Base-by-base conservation (phyloP, 2,888 invertebrate species). In the Cephus sareptanus region DNA sequence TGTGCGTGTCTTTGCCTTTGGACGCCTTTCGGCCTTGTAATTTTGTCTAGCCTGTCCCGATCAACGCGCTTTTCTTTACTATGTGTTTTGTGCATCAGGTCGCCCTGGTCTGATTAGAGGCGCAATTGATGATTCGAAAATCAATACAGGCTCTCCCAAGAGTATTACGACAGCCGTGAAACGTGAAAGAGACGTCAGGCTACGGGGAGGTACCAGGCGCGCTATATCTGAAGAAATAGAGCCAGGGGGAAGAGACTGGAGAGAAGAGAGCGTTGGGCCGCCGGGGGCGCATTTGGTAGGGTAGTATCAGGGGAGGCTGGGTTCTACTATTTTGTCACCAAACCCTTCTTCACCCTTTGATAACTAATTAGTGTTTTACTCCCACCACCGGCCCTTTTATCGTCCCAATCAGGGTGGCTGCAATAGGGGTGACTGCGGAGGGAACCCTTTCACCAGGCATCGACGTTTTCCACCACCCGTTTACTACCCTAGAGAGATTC, bases 331-430 rank as follows among this genome's bases (percentile, higher is more conserved):
- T 91, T 92, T 90, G 89, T 90, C 90, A 90, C 90, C 90, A 89
- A 90, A 89, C 91, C 91, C 90, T 89, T 89, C 88, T 87, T 87
- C 91, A 92, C 91, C 93, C 93, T 93, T 93, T 93, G 93, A 93
- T 93, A 93, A 93, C 93, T 93, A 93, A 93, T 93, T 93, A 93
- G 93, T 92, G 93, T 92, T 92, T 91, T 91, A 92, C 92, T 91
- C 91, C 91, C 84, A 81, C 83, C 83, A 78, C 79, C 76, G 82
- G 80, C 82, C 85, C 85, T 87, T 89, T 89, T 88, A 88, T 88
- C 91, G 90, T 88, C 85, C 89, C 91, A 90, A 91, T 90, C 90
- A 87, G 88, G 88, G 87, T 74, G 74, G 34, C 74, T 74, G 71
- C 71, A 71, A 71, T 71, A 71, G 71, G 71, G 71, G 71, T 12